Evolutionary conservation across 64 coral and sea anemone genomes (phyloP), one percentile per base, ranked within the genome.

Genomic region (Pachyseris speciosa): DNA sequence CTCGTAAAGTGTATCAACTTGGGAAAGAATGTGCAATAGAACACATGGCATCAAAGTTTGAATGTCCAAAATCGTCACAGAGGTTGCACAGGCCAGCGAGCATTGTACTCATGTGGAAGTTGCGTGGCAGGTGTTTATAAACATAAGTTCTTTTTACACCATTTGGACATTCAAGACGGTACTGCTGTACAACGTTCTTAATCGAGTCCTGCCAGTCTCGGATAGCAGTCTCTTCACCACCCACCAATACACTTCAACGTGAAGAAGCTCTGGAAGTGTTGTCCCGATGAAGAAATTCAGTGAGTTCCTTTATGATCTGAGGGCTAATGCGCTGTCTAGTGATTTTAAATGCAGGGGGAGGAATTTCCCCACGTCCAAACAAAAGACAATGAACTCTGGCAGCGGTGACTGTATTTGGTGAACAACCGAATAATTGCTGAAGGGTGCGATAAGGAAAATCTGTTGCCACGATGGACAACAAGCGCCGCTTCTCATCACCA

Each of bases 121-220:
- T 85, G 26, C 59, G 19, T 38, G 83, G 83, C 38, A 85, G 20
- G 59, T 85, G 83, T 39, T 60, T 85, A 44, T 85, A 85, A 69
- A 69, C 66, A 69, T 36, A 69, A 37, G 66, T 69, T 38, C 84
- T 86, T 38, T 86, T 86, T 68, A 85, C 83, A 38, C 83, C 83
- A 85, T 69, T 85, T 53, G 83, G 83, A n/a, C n/a, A 45, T 69
- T 85, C 83, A 37, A 85, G 63, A 20, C 32, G 0, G 61, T 85
- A 85, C 61, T 85, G 83, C 12, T 42, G 60, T 13, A 85, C 83
- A 66, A 85, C 39, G 4, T 85, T 64, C 51, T 85, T 48, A 7
- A 85, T 42, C 17, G 66, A 69, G 33, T 69, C 50, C 50, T 53
- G 50, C 50, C 50, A 53, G 50, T 53, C n/a, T 61, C 58, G 58